phyloP scores from a whole-genome alignment of 2,113 vertebrate genomes.

The Oceanites oceanicus region DNA sequence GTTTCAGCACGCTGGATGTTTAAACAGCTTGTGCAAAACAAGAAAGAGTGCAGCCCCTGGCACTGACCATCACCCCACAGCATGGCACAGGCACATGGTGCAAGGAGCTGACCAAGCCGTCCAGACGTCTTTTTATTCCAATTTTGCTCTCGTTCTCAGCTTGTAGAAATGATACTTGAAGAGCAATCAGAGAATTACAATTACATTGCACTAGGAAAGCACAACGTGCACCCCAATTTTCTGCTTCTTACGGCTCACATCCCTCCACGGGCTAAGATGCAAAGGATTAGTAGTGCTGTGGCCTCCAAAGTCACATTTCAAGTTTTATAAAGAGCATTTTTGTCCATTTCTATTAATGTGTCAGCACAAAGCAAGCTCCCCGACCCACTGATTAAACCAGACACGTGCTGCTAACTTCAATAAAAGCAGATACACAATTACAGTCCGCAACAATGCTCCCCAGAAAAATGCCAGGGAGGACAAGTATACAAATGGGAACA shows the following conservation, averaged over 20 bases:
- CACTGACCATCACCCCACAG: neutral
- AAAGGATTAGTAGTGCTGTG: neutral
- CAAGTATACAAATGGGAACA: neutral
- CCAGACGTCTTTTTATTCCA: neutral
- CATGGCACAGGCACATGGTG: rapidly evolving
- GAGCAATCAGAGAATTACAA: neutral
- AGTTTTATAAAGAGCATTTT: neutral
- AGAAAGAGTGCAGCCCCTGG: neutral
- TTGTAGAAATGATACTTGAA: neutral
- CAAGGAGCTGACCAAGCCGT: neutral
- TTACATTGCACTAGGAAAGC: neutral
- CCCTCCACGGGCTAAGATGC: neutral
- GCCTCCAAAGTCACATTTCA: neutral
- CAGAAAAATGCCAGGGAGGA: neutral
- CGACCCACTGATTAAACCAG: neutral
- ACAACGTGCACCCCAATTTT: neutral
- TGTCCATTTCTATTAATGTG: neutral
- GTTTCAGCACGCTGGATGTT: neutral
- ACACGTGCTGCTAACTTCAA: neutral
- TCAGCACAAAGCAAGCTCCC: neutral
- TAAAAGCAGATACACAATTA: neutral
- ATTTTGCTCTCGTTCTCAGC: neutral
- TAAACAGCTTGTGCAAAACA: neutral
- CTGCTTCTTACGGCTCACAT: neutral
- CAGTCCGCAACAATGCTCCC: neutral